phyloP scores from a whole-genome alignment of 1,140 invertebrate species.

The Aphelenchoides fujianensis region DNA sequence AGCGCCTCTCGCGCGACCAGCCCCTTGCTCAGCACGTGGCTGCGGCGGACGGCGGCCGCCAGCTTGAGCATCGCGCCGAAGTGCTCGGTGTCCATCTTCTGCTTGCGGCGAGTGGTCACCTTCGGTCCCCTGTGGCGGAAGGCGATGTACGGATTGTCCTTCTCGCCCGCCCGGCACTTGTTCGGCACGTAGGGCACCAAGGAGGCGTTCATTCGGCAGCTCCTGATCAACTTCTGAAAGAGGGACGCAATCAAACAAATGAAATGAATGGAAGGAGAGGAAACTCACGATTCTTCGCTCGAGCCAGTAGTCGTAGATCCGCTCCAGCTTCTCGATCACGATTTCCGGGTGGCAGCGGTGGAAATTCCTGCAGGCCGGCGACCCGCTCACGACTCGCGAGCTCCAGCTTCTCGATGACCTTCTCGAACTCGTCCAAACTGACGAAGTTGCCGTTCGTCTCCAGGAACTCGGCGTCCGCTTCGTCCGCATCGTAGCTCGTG shows the following conservation, averaged over 20 bases:
- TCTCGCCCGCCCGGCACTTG: constrained; percentile 6
- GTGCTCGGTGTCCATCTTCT: constrained; percentile 36
- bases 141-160: constrained; percentile 43
- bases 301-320: constrained; percentile 46
- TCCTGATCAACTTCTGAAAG: constrained; percentile 6
- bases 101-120: constrained; percentile 48
- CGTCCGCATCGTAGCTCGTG: constrained; percentile 42
- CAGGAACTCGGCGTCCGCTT: constrained; percentile 43
- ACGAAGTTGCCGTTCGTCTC: constrained; percentile 22
- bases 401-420: constrained; percentile 49
- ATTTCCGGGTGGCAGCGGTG: constrained; percentile 26
- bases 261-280: background rate
- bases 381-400: constrained; percentile 8
- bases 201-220: background rate
- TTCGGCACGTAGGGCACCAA: constrained; percentile 12
- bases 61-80: constrained; percentile 16
- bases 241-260: background rate
- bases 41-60: constrained; percentile 6
- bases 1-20: constrained; percentile 4
- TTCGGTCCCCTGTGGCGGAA: constrained; percentile 44
- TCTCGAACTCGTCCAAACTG: constrained; percentile 42
- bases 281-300: constrained; percentile 20
- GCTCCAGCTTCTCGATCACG: constrained; percentile 31
- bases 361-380: background rate
- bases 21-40: constrained; percentile 14